Base-by-base conservation (phyloP, 2,888 invertebrate species). In the Caenorhabditis auriculariae region DNA sequence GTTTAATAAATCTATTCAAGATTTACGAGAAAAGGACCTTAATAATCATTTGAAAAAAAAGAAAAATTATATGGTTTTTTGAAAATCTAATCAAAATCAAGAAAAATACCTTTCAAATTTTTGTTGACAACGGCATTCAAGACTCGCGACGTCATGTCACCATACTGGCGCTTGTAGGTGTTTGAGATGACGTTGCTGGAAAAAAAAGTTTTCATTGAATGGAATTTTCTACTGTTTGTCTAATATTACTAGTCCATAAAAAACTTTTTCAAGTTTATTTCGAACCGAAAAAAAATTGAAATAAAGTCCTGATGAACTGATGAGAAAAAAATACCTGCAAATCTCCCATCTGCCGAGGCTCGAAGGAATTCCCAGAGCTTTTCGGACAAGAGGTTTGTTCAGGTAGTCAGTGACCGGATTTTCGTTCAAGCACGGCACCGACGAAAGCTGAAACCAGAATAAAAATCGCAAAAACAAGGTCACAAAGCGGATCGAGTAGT, bases 281-380 rank as follows among this genome's bases (percentile, higher is more conserved):
- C n/a, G n/a, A n/a, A n/a, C n/a, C n/a, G n/a, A n/a, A n/a, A n/a
- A n/a, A n/a, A n/a, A n/a, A n/a, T n/a, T n/a, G n/a, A n/a, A n/a
- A n/a, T 2, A 5, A 39, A 17, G 7, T 19, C 9, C 2, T 19
- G 15, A 2, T 3, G 35, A 46, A 17, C 46, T 4, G n/a, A 15
- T 26, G 26, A 42, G 42, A 23, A 3, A 21, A 42, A 17, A 12
- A 6, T 35, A 68, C 68, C 49, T 68, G 71, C 71, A 71, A 45
- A 68, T 74, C 4, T 41, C 32, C 73, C 72, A 72, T 29, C 50
- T 37, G 23, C 51, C 62, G 26, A 75, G 51, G 38, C 63, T 65
- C 7, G 61, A 54, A n/a, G 76, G 75, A 41, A 76, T 70, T 27
- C 69, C 69, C 15, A 76, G 64, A 19, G 75, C 75, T 38, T 64